Percentiles rank a stretch among this genome's conserved stretches.
These are phyloP conservation scores for Spicauda simplicius DNA, from an alignment of 2,888 invertebrate genomes.

Conservation along the genomic window DNA sequence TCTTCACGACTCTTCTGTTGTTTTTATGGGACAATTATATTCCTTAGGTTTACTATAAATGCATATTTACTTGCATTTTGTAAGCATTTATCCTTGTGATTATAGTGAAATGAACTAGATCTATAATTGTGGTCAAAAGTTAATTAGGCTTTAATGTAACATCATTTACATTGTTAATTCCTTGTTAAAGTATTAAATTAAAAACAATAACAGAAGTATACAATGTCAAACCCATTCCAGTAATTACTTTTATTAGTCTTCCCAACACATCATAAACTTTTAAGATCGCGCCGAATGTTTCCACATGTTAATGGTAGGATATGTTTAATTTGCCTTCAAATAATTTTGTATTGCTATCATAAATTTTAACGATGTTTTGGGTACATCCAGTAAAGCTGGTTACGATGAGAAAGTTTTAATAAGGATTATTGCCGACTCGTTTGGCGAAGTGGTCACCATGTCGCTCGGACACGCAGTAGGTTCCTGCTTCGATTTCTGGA, in stretches of 20 bases:
- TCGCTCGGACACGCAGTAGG: too few species aligned
- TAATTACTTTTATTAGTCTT: conserved; percentile 11
- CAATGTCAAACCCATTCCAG: conserved; percentile 7
- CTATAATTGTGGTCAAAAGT: too few species aligned
- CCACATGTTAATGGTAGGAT: conserved; percentile 11
- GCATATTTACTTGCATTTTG: too few species aligned
- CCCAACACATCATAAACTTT: conserved; percentile 27
- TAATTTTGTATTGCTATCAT: conserved; percentile 6
- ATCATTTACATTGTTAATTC: neutral
- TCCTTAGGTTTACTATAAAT: too few species aligned
- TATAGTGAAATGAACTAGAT: too few species aligned
- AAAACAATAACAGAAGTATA: conserved; percentile 5
- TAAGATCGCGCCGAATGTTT: conserved; percentile 7
- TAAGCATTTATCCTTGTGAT: too few species aligned
- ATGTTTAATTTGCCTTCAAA: neutral
- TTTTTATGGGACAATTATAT: too few species aligned
- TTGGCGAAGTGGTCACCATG: too few species aligned
- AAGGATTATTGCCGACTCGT: neutral
- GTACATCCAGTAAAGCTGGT: neutral
- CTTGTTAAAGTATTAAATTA: neutral
- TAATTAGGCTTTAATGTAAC: too few species aligned
- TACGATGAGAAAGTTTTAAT: conserved; percentile 7
- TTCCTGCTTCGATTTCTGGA: too few species aligned
- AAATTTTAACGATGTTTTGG: conserved; percentile 5
- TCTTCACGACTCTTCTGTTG: too few species aligned